Evolutionary conservation across 1,140 invertebrate species (phyloP).

Genomic region (Propsilocerus akamusi): DNA sequence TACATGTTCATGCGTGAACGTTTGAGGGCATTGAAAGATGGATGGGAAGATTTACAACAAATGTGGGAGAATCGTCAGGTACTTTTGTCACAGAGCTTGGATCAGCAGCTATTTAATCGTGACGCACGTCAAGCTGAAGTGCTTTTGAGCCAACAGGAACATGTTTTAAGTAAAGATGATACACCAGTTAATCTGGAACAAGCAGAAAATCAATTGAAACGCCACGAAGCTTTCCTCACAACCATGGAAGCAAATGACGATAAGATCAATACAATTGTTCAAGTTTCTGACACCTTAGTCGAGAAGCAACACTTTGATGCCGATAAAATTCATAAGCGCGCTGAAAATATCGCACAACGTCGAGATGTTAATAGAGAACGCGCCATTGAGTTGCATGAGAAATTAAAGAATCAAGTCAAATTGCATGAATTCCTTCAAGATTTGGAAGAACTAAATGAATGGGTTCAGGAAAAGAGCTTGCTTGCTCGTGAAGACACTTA

Average conservation of each 20-base stretch:
- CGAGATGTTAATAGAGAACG: conserved; percentile 78
- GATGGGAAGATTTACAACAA: conserved; percentile 95
- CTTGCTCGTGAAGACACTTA: conserved; percentile 98
- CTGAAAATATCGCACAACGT: conserved; percentile 81
- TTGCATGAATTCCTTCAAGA: conserved; percentile 94
- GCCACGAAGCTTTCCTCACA: conserved; percentile 96
- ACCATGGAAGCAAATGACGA: conserved; percentile 99
- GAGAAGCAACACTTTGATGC: conserved; percentile 80
- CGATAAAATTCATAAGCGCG: conserved; percentile 91
- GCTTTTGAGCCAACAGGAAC: conserved; percentile 92
- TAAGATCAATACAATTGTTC: conserved; percentile 89
- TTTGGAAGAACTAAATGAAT: conserved; percentile 95
- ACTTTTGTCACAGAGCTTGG: conserved; percentile 82
- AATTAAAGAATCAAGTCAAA: conserved; percentile 83
- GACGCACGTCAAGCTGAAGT: conserved; percentile 97
- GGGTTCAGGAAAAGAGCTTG: conserved; percentile 98
- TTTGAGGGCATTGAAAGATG: conserved; percentile 91
- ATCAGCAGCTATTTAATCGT: conserved; percentile 86
- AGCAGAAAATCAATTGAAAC: conserved; percentile 91
- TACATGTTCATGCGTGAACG: conserved; percentile 97
- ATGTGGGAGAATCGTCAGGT: conserved; percentile 99
- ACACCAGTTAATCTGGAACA: conserved; percentile 87
- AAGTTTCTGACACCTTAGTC: conserved; percentile 77
- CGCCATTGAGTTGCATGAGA: conserved; percentile 80
- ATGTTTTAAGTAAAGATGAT: conserved; percentile 83